Conservation (phyloP, 2,797 vertebrate species). For the Telmatherina bonti region DNA sequence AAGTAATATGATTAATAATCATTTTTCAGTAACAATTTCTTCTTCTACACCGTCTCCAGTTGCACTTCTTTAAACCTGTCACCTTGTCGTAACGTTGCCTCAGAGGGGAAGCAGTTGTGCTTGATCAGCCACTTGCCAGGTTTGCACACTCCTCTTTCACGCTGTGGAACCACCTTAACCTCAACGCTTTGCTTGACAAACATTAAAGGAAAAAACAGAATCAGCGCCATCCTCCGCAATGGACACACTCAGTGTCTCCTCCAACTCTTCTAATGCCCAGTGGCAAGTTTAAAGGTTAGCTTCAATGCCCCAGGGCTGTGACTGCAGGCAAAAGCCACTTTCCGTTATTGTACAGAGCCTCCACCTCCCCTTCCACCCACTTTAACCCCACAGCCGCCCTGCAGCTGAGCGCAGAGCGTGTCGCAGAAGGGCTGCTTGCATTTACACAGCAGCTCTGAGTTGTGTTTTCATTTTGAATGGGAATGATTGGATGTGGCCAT, state of each 20-base stretch:
- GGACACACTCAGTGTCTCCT: conserved; percentile 40
- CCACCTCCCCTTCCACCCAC: not conserved
- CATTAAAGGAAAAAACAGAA: conserved; percentile 40
- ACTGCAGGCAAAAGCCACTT: conserved; percentile 41
- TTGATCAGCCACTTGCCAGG: conserved; percentile 4
- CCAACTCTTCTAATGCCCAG: conserved; percentile 57
- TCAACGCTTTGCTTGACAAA: conserved; percentile 39
- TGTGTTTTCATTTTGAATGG: conserved; percentile 27
- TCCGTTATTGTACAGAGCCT: not conserved
- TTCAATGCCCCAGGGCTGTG: conserved; percentile 32
- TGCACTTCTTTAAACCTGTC: not conserved
- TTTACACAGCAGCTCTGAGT: conserved; percentile 23
- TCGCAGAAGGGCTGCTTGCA: conserved; percentile 28
- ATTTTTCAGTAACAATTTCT: not conserved
- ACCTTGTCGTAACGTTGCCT: not conserved
- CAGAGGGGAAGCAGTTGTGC: conserved; percentile 6
- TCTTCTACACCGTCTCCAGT: no score
- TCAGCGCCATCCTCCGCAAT: conserved; percentile 15
- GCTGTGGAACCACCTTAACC: conserved; percentile 31
- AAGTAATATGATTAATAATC: no score
- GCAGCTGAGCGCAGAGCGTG: conserved; percentile 40
- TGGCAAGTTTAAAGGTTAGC: conserved; percentile 71
- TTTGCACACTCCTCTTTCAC: conserved; percentile 8
- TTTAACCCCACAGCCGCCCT: conserved; percentile 30
- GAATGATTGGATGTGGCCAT: conserved; percentile 42